Conservation (phyloP, 37 sponge, comb jelly and placozoan species). For the Haliclona indistincta region DNA sequence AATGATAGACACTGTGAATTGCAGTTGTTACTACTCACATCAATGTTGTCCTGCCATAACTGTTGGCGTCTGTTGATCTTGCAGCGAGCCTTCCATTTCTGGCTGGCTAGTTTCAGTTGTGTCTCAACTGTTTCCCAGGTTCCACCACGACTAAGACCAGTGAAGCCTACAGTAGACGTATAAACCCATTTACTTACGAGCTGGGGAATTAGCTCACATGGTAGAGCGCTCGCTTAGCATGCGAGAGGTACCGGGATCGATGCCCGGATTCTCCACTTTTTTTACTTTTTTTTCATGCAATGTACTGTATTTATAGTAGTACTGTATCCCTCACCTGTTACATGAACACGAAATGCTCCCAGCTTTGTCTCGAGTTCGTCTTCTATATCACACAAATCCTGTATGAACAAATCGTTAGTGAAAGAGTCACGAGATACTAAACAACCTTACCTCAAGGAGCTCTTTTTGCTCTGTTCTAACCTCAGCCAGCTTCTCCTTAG, state of each 20-base stretch:
- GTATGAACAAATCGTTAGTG: neutral
- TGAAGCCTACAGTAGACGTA: conserved; percentile 15
- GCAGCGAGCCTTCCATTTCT: conserved; percentile 81
- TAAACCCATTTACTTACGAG: too few relatives aligned
- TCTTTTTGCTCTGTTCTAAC: conserved; percentile 71
- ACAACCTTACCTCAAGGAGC: conserved; percentile 43
- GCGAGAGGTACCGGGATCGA: conserved; percentile 22
- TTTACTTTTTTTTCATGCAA: neutral
- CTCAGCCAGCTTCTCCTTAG: conserved; percentile 65
- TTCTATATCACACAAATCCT: conserved; percentile 78
- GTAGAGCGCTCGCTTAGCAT: conserved; percentile 21
- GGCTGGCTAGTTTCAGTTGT: conserved; percentile 65
- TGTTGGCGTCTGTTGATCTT: conserved; percentile 55
- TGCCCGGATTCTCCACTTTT: conserved; percentile 16
- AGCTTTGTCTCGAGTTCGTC: conserved; percentile 80
- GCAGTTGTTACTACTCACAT: conserved; percentile 37
- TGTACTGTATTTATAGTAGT: neutral
- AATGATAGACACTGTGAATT: neutral
- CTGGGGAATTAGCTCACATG: conserved; percentile 16
- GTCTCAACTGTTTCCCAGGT: conserved; percentile 36
- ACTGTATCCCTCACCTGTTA: conserved; percentile 45
- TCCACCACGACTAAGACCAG: neutral
- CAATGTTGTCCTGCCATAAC: conserved; percentile 74
- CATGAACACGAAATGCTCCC: conserved; percentile 70
- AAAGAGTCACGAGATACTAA: neutral